Percentiles rank a stretch among this genome's conserved stretches.
phyloP scores from a whole-genome alignment of 2,797 vertebrate genomes.

The Schizothorax lantsangensis region DNA sequence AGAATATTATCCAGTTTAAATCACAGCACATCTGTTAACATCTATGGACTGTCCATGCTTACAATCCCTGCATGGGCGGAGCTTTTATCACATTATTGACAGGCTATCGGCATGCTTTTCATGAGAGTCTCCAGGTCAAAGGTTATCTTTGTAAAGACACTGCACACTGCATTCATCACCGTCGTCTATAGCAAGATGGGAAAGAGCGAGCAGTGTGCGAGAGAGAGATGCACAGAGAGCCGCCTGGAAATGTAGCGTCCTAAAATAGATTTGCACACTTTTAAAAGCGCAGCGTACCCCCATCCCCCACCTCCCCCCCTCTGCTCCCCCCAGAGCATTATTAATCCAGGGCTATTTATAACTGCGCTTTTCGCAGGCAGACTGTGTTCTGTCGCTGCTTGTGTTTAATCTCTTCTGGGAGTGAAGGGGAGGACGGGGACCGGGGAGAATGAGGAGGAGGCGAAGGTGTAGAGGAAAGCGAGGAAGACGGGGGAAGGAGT shows the following conservation, averaged over 20 bases:
- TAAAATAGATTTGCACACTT: conserved; percentile 63
- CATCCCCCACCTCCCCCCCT: conserved; percentile 19
- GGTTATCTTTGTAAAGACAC: conserved; percentile 11
- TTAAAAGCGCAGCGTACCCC: conserved; percentile 59
- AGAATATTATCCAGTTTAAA: not conserved
- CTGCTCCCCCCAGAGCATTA: conserved; percentile 60
- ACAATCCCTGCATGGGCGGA: not conserved
- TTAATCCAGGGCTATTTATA: conserved; percentile 68
- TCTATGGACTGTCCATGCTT: not conserved
- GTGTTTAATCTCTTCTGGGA: conserved; percentile 67
- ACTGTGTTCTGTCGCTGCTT: conserved; percentile 68
- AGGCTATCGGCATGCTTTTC: not conserved
- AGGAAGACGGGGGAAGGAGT: conserved; percentile 20
- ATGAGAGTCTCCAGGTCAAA: not conserved
- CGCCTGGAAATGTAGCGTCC: conserved; percentile 50
- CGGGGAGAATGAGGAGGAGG: conserved; percentile 34
- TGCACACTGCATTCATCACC: not conserved
- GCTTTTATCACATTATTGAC: not conserved
- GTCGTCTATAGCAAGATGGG: not conserved
- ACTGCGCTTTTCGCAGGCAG: conserved; percentile 62
- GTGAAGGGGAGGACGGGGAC: conserved; percentile 63
- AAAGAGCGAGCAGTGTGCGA: not conserved
- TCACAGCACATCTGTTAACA: not conserved
- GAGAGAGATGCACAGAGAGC: conserved; percentile 48
- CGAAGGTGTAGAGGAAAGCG: conserved; percentile 37